A percentile compares a stretch with the other conserved stretches of the same genome.
phyloP scores from a whole-genome alignment of 2,113 vertebrate genomes.

The Bungarus multicinctus region DNA sequence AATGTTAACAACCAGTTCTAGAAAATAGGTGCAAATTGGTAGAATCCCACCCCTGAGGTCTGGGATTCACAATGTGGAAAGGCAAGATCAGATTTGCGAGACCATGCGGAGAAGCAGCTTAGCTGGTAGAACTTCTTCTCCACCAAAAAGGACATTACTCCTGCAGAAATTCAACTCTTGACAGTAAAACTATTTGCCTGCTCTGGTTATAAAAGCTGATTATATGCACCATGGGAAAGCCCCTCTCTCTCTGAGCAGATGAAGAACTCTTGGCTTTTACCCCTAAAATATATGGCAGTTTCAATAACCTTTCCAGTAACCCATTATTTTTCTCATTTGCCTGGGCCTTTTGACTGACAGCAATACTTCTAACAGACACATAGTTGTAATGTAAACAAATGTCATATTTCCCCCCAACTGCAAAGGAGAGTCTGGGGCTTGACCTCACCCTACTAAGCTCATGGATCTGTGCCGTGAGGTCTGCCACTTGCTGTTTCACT shows the following conservation, averaged over 20 bases:
- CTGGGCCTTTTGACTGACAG: background rate
- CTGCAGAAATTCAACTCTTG: background rate
- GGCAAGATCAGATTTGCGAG: background rate
- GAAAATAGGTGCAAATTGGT: too few relatives aligned
- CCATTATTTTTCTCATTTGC: background rate
- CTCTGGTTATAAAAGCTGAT: background rate
- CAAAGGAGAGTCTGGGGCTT: fast-evolving
- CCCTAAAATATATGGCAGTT: background rate
- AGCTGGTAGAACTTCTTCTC: background rate
- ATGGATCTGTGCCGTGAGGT: constrained; percentile 84
- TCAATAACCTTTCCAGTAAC: background rate
- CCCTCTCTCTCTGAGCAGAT: background rate
- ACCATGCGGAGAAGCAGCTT: background rate
- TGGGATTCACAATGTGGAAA: background rate
- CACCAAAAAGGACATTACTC: background rate
- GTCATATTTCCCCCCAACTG: too few relatives aligned
- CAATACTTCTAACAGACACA: background rate
- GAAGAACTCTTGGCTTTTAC: background rate
- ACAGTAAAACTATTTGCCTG: background rate
- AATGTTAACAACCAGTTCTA: too few relatives aligned
- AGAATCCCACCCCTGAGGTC: too few relatives aligned
- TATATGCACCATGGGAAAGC: background rate
- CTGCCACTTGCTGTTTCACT: constrained; percentile 92
- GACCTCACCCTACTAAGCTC: constrained; percentile 86
- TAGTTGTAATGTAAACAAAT: background rate